Evolutionary conservation across 2,888 invertebrate genomes (phyloP), one percentile per base, ranked within the genome.

Genomic region (Temnothorax unifasciatus): DNA sequence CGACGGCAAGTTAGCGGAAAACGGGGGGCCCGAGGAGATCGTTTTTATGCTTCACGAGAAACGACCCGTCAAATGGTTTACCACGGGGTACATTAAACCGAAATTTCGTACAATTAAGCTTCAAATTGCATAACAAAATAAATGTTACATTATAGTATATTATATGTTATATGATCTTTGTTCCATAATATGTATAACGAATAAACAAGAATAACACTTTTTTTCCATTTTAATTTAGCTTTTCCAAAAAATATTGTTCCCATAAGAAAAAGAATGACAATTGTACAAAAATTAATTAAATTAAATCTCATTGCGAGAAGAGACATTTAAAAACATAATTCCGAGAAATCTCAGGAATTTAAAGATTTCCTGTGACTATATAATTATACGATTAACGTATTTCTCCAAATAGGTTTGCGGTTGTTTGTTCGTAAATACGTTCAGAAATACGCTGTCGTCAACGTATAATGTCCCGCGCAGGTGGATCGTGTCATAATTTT

Each of bases 401-500:
- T 54, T 71, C 34, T 54, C n/a, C 85, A 86, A 63, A 29, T 66
- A 61, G 61, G 44, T 86, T 86, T 86, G 79, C 76, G 81, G 41
- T 71, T 82, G 85, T 83, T 84, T 82, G 68, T 85, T 85, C 82
- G 76, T 29, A 29, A 88, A 82, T n/a, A n/a, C 75, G 81, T 81
- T 64, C 69, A 68, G 11, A 52, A 29, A 50, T 73, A 64, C 50
- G 54, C 79, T 61, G 74, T 57, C 61, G 63, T 52, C 69, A 71
- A 79, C 69, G 8, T 38, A 61, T 68, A 79, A 82, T 29, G 54
- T 63, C 29, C 63, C 61, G 41, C 25, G 21, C 44, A 77, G 29
- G 38, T 38, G 68, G 82, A 85, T 85, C 68, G 86, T 77, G 77
- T 85, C 83, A 85, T 89, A 89, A 89, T 89, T 89, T 83, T 85